These are phyloP conservation scores for Drosophila kanekoi DNA, from an alignment of 2,888 invertebrate species.

Conservation along the genomic window DNA sequence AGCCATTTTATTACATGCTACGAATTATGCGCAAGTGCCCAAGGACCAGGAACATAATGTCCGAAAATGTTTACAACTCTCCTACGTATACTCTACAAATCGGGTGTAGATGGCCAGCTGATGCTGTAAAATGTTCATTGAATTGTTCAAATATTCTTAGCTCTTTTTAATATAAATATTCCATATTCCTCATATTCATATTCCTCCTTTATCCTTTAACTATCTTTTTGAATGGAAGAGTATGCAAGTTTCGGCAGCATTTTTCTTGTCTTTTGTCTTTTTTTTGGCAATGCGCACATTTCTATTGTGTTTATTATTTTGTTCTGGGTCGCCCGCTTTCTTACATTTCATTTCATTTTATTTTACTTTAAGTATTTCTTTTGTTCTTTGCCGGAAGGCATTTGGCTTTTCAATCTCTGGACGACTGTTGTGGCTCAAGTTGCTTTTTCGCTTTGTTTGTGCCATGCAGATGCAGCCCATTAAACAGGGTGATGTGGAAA, in stretches of 20 bases:
- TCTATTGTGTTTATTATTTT: constrained; percentile 61
- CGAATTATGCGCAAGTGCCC: constrained; percentile 53
- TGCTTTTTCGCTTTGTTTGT: constrained; percentile 46
- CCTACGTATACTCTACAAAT: constrained; percentile 15
- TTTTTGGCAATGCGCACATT: constrained; percentile 40
- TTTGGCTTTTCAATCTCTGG: constrained; percentile 60
- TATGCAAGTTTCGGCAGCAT: constrained; percentile 11
- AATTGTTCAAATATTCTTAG: background rate
- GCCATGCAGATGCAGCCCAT: constrained; percentile 51
- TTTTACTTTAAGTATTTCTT: constrained; percentile 40
- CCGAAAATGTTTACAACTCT: constrained; percentile 18
- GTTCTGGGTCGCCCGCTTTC: constrained; percentile 32
- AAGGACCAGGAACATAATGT: constrained; percentile 17
- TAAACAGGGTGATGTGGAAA: constrained; percentile 29
- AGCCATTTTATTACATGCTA: constrained; percentile 63
- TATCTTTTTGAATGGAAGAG: background rate
- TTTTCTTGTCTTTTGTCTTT: constrained; percentile 13
- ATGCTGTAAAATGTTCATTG: background rate
- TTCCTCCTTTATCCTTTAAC: too few relatives aligned
- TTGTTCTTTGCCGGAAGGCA: constrained; percentile 41
- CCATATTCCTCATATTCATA: too few relatives aligned
- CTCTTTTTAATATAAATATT: too few relatives aligned
- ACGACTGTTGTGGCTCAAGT: constrained; percentile 32
- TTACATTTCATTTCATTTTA: constrained; percentile 34
- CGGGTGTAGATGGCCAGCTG: background rate